Evolutionary conservation across 1,140 invertebrate species (phyloP), one percentile per base, ranked within the genome.

Genomic region (Sarcophaga peregrina): DNA sequence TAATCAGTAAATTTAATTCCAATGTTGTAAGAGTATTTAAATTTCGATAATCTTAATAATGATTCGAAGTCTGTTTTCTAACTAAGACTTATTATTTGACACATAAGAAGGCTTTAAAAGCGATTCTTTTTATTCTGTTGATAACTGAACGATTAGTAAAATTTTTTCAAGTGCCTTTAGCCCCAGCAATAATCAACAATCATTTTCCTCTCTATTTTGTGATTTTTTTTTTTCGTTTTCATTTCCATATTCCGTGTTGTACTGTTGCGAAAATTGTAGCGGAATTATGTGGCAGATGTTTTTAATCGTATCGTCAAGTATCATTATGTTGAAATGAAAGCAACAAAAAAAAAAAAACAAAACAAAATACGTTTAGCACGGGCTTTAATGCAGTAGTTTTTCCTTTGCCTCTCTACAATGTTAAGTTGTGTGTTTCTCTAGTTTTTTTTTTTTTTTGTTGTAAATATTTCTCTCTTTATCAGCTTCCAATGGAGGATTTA

Each of bases 181-280:
- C 58, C 62, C 3, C 20, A 37, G 25, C 1, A 68, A 58, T 58
- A 58, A 58, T 58, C 54, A 13, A 15, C 54, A 58, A 58, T 58
- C 11, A 15, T 68, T 68, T 68, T 68, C 25, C 9, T 68, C 62
- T 25, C 5, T 68, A 68, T 68, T 68, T 68, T 68, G 62, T 20
- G 62, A 68, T 68, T 68, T 68, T 68, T 68, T 68, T 68, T 4
- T 37, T 37, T 37, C 25, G 25, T 37, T 37, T 37, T 37, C 25
- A 37, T 37, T 37, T 37, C 25, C 25, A 37, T 68, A n/a, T n/a
- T n/a, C n/a, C 17, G n/a, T 68, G 62, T 68, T 68, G 62, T n/a
- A 68, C 62, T 68, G 20, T 68, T 68, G 62, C 20, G 62, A 68
- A 68, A 68, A 68, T 68, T 68, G 62, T 68, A 68, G 62, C 62